Evolutionary conservation across 2,113 vertebrate genomes (phyloP), one percentile per base, ranked within the genome.

Genomic region (Pica pica): DNA sequence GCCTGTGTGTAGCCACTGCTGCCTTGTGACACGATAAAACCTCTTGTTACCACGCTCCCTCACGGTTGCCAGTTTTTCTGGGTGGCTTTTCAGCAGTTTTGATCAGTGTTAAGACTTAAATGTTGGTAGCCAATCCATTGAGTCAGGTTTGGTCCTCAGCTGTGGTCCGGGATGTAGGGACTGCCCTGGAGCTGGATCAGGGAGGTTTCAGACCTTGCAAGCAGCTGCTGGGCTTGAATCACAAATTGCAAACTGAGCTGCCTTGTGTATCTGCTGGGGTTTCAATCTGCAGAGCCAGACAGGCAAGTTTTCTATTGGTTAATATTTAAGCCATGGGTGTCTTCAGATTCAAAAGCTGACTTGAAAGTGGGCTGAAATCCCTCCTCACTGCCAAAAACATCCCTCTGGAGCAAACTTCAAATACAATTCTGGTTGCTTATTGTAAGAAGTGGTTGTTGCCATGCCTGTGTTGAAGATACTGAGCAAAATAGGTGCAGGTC

Each of bases 401-500:
- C 4, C 6, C 55, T 75, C 31, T 77, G 42, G 61, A 90, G 56
- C 69, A 64, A 71, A 84, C 73, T 79, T 96, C 95, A 94, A 69
- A 84, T 95, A 65, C 90, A 91, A 21, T 89, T 93, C 87, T 53
- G 31, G 68, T 87, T 89, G 94, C 39, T 35, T 31, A 2, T 73
- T 24, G 91, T 89, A 74, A 94, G 94, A 92, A 91, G 80, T 13
- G 6, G 6, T 30, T 22, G 64, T 78, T 1, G 17, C 92, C 65
- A 2, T 89, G 65, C 50, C 7, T 0, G 0, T 35, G 76, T 35
- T 17, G 53, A 83, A 93, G 94, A 91, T 21, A 17, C 93, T 93
- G 97, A 79, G 88, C 92, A 95, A 96, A 97, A 91, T 27, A 88
- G 87, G 87, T 78, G 94, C 81, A 88, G 27, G 22, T 92, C 63